These are phyloP conservation scores for Cantharis flavilabris DNA, from an alignment of 2,888 invertebrate genomes.

Conservation along the genomic window DNA sequence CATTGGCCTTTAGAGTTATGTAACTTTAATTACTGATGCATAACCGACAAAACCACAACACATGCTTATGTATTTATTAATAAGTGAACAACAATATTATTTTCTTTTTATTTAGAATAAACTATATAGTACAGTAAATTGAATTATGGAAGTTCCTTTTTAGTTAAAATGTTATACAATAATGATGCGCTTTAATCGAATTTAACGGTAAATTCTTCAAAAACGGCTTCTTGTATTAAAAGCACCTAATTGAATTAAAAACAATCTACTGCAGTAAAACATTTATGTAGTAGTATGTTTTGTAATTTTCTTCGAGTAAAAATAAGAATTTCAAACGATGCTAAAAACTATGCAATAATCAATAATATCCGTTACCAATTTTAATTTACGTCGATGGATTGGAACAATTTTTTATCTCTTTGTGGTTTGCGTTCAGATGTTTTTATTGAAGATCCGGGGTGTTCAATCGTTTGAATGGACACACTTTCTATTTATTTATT, in stretches of 20 bases:
- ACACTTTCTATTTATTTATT: not conserved
- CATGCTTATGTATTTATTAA: not conserved
- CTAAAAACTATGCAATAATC: not conserved
- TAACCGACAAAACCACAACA: slow-evolving; percentile 7
- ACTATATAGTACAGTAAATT: not conserved
- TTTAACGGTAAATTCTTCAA: not conserved
- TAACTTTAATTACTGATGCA: slow-evolving; percentile 17
- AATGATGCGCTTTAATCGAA: not conserved
- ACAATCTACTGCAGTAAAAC: not conserved
- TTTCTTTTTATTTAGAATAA: not conserved
- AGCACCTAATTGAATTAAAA: not conserved
- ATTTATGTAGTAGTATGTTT: not conserved
- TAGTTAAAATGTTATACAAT: not conserved
- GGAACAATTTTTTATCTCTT: not conserved
- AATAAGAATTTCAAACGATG: not conserved
- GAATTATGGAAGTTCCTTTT: not conserved
- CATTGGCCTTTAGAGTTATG: not conserved
- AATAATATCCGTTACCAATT: not conserved
- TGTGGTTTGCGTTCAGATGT: not conserved
- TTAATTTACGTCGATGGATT: not conserved
- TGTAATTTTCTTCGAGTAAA: not conserved
- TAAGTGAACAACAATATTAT: not conserved
- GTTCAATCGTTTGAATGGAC: not conserved
- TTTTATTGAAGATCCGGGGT: not conserved
- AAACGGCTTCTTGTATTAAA: not conserved